These are phyloP conservation scores for Ceratina australensis DNA, from an alignment of 1,140 invertebrate species.

Conservation along the genomic window DNA sequence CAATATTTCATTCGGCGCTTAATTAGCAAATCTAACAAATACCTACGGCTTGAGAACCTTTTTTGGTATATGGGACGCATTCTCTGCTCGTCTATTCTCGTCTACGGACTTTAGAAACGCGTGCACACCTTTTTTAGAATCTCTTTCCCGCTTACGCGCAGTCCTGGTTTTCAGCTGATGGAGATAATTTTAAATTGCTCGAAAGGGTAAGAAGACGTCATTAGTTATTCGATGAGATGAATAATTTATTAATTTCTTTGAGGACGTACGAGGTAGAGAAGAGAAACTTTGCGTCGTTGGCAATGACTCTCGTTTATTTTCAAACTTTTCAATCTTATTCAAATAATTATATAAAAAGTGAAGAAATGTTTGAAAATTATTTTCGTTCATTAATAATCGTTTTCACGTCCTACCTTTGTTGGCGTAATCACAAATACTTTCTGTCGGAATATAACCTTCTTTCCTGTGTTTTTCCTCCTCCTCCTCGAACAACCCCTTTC, in stretches of 20 bases:
- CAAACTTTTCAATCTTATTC: too few relatives aligned
- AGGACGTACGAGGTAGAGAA: too few relatives aligned
- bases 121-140: slow-evolving; percentile 4
- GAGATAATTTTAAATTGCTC: background rate
- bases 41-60: background rate
- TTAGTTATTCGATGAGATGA: too few relatives aligned
- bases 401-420: too few relatives aligned
- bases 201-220: background rate
- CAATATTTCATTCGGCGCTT: slow-evolving; percentile 43
- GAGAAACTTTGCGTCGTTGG: too few relatives aligned
- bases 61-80: background rate
- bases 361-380: too few relatives aligned
- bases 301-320: too few relatives aligned
- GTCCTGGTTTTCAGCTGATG: background rate
- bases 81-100: background rate
- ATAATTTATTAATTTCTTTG: too few relatives aligned
- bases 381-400: too few relatives aligned
- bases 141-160: background rate
- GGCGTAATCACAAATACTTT: background rate
- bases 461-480: background rate
- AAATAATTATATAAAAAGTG: background rate
- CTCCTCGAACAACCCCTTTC: background rate
- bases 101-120: background rate
- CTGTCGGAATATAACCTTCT: background rate
- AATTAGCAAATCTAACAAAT: slow-evolving; percentile 45